These are phyloP conservation scores for Phenganax subtilis DNA, from an alignment of 92 coral and sea anemone species.

Conservation along the genomic window DNA sequence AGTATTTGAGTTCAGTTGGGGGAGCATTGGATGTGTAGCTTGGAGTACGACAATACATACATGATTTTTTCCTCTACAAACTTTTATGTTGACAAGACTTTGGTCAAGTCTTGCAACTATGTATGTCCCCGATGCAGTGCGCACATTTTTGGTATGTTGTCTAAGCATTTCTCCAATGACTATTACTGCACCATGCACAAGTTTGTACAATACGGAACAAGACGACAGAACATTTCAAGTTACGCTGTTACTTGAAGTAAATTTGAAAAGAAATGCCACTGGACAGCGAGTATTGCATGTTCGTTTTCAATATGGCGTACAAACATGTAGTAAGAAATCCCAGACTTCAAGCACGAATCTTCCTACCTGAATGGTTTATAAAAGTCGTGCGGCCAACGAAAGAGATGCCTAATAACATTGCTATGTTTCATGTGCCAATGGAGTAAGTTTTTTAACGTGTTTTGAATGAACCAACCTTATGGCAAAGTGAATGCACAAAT, in stretches of 20 bases:
- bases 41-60: no score
- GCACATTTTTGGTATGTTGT: no score
- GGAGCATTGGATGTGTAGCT: background rate
- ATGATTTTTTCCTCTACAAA: no score
- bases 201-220: no score
- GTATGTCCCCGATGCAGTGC: no score
- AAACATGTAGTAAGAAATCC: conserved; percentile 88
- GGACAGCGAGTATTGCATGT: conserved; percentile 26
- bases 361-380: conserved; percentile 95
- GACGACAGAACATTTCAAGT: no score
- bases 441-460: conserved; percentile 67
- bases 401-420: conserved; percentile 77
- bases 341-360: conserved; percentile 82
- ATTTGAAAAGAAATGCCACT: background rate
- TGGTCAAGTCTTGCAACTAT: no score
- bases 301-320: conserved; percentile 93
- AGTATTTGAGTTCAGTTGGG: background rate
- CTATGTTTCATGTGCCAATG: conserved; percentile 86
- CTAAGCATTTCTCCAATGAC: no score
- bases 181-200: no score
- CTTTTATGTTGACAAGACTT: no score
- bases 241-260: conserved; percentile 23
- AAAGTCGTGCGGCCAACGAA: conserved; percentile 89
- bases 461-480: background rate
- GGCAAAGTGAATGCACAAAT: background rate